Percentiles rank a stretch among this genome's conserved stretches.
Conservation (phyloP, 2,888 invertebrate species). For the Pammene fasciana region DNA sequence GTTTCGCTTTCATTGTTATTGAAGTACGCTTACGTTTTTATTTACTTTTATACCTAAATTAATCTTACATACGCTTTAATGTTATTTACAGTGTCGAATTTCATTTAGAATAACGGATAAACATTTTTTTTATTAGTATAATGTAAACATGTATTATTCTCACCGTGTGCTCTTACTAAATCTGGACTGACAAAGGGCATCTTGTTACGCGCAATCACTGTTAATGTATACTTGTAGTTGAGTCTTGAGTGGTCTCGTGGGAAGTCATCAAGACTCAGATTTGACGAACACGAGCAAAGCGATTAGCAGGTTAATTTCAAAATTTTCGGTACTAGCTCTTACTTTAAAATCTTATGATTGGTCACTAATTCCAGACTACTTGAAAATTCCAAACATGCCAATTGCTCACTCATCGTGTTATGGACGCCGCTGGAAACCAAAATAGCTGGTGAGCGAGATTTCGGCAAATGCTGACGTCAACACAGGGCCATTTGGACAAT, state of each 20-base stretch:
- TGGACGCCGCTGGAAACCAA: slow-evolving; percentile 62
- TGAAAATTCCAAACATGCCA: slow-evolving; percentile 64
- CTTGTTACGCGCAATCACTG: slow-evolving; percentile 39
- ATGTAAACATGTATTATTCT: background rate
- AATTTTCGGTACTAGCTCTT: background rate
- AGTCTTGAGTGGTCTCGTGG: slow-evolving; percentile 37
- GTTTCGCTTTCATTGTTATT: slow-evolving; percentile 58
- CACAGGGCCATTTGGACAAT: slow-evolving; percentile 68
- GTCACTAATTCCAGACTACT: slow-evolving; percentile 56
- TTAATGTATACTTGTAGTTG: slow-evolving; percentile 40
- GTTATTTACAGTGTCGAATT: slow-evolving; percentile 12
- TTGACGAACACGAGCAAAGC: background rate
- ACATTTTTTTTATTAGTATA: background rate
- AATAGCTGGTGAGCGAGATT: slow-evolving; percentile 68
- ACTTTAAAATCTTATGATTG: slow-evolving; percentile 38
- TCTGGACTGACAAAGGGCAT: slow-evolving; percentile 19
- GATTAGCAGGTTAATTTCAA: too few species aligned
- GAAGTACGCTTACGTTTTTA: slow-evolving; percentile 43
- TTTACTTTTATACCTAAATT: slow-evolving; percentile 24
- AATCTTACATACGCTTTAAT: slow-evolving; percentile 20
- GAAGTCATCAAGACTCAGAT: slow-evolving; percentile 26
- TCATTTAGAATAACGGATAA: background rate
- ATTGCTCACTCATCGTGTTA: slow-evolving; percentile 69
- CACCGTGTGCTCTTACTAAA: background rate
- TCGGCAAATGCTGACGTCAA: slow-evolving; percentile 73